Evolutionary conservation across 2,888 invertebrate genomes (phyloP), one percentile per base, ranked within the genome.

Genomic region (Machimus atricapillus): DNA sequence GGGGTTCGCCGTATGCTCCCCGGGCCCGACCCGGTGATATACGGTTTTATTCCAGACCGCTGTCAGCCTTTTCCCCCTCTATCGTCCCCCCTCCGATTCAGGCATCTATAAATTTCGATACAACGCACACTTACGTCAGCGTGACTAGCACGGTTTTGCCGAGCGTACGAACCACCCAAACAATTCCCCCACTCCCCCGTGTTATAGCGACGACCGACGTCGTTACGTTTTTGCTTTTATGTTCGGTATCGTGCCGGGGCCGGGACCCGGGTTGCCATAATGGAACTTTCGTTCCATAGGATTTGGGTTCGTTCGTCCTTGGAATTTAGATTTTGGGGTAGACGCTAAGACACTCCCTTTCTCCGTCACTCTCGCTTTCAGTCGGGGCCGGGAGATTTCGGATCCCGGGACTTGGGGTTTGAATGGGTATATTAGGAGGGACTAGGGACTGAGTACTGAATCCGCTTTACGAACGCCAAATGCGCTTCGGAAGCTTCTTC

Each of bases 181-280:
- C 88, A 88, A 88, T 83, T 82, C 87, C 85, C 56, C 85, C 81
- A 52, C 86, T 66, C 23, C 66, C 23, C 66, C 27, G 2, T 66
- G 85, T 88, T 87, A 88, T 88, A 88, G 87, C 86, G 87, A 88
- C 86, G 85, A 87, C 83, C 88, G 87, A 88, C 86, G 88, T 88
- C 88, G 87, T 88, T 88, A 88, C 87, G 85, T 88, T 88, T 86
- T 85, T 85, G 78, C 85, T 79, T 79, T 79, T 85, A 19, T 74
- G 7, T 73, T 46, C 52, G 52, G 43, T 58, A 31, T 66, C 85
- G 74, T 74, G 74, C 43, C 23, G 66, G 66, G 66, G 23, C 66
- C 66, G 52, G 43, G 73, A 43, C 19, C 43, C 46, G 73, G 74
- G 85, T 74, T 85, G 74, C 74, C 85, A 85, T 74, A 43, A 37